These are phyloP conservation scores for Parazoanthus atlanticus DNA, from an alignment of 92 coral and sea anemone genomes.

Conservation along the genomic window DNA sequence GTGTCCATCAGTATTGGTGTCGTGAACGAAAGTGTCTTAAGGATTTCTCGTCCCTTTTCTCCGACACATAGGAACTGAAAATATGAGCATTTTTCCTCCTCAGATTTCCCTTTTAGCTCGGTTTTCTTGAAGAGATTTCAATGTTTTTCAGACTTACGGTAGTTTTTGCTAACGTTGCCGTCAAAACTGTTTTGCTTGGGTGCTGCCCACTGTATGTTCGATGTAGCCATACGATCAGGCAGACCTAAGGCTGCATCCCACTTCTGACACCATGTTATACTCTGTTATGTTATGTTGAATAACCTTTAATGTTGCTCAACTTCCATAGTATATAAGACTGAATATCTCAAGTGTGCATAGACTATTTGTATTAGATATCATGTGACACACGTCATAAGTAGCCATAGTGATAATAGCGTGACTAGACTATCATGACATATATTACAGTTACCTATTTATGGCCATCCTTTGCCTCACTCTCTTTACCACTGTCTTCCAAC, in stretches of 20 bases:
- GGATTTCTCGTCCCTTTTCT: conserved; percentile 50
- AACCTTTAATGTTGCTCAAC: neutral
- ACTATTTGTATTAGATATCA: neutral
- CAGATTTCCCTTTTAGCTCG: conserved; percentile 50
- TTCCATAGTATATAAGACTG: conserved; percentile 1
- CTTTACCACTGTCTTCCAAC: too few relatives aligned
- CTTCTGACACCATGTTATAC: conserved; percentile 49
- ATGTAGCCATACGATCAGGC: conserved; percentile 35
- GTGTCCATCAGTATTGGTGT: conserved; percentile 43
- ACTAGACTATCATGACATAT: conserved; percentile 11
- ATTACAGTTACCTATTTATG: too few relatives aligned
- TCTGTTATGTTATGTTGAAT: neutral
- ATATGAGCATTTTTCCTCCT: conserved; percentile 59
- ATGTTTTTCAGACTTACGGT: conserved; percentile 53
- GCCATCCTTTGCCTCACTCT: too few relatives aligned
- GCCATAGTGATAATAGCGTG: neutral
- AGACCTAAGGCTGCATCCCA: conserved; percentile 20
- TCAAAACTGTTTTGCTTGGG: conserved; percentile 47
- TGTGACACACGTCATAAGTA: conserved; percentile 13
- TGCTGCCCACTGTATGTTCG: conserved; percentile 53
- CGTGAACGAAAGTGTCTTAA: conserved; percentile 46
- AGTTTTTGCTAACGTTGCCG: conserved; percentile 58
- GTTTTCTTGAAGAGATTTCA: conserved; percentile 59
- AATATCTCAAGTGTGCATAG: neutral
- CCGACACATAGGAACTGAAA: conserved; percentile 59